These are phyloP conservation scores for Melanostoma mellinum DNA, from an alignment of 2,888 invertebrate genomes.

Conservation along the genomic window DNA sequence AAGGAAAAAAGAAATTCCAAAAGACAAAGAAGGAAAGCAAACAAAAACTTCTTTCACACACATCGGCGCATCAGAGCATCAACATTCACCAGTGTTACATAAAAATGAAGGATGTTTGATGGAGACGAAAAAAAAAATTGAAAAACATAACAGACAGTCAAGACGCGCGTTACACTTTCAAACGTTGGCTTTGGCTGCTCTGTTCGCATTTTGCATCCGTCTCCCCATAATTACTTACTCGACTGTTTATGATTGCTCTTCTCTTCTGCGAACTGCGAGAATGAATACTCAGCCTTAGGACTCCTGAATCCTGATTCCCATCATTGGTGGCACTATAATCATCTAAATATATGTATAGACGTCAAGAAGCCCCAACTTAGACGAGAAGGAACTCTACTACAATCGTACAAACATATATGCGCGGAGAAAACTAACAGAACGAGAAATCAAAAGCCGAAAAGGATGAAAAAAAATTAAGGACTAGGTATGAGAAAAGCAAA, in stretches of 20 bases:
- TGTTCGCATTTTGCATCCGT: constrained; percentile 22
- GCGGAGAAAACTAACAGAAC: constrained; percentile 9
- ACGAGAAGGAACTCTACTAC: background rate
- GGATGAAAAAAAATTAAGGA: background rate
- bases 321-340: constrained; percentile 22
- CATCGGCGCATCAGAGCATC: too few species aligned
- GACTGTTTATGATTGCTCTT: constrained; percentile 60
- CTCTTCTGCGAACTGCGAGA: constrained; percentile 7
- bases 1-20: constrained; percentile 6
- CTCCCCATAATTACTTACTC: constrained; percentile 53
- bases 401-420: constrained; percentile 23
- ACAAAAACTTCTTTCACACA: constrained; percentile 14
- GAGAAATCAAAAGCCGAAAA: constrained; percentile 32
- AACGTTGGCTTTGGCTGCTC: background rate
- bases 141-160: constrained; percentile 8
- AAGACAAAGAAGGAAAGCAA: background rate
- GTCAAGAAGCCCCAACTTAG: constrained; percentile 18
- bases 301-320: constrained; percentile 5
- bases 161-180: constrained; percentile 24
- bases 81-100: constrained; percentile 26
- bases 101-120: constrained; percentile 32
- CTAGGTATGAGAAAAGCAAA: constrained; percentile 2
- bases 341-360: constrained; percentile 20
- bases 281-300: constrained; percentile 27
- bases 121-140: constrained; percentile 2